These are phyloP conservation scores for Sorex fumeus DNA, from an alignment of 2,113 vertebrate species.

Conservation along the genomic window DNA sequence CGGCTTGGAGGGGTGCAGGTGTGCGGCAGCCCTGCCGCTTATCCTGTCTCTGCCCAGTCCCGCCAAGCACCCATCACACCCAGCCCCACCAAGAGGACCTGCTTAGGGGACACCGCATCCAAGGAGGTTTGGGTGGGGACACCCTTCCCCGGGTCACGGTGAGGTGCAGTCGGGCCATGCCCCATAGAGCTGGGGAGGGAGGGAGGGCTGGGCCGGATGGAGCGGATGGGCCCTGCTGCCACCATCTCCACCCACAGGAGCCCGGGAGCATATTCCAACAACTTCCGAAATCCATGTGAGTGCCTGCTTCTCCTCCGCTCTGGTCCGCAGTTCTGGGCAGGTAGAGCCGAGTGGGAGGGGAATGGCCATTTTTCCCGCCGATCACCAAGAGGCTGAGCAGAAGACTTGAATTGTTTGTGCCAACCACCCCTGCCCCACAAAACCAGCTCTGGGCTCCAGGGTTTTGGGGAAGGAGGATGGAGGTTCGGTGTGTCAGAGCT, in stretches of 20 bases:
- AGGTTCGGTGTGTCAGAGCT: not conserved
- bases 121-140: too few species aligned
- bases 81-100: not conserved
- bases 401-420: too few species aligned
- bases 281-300: constrained; percentile 58
- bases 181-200: not conserved
- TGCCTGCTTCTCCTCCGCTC: not conserved
- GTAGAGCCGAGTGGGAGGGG: too few species aligned
- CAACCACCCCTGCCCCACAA: not conserved
- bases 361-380: not conserved
- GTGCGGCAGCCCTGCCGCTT: not conserved
- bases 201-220: not conserved
- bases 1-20: too few species aligned
- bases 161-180: not conserved
- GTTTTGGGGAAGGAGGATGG: not conserved
- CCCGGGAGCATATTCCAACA: rapidly evolving
- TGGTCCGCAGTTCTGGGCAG: not conserved
- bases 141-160: not conserved
- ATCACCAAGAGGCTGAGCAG: not conserved
- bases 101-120: not conserved
- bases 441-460: not conserved
- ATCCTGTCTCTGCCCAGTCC: not conserved
- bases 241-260: not conserved
- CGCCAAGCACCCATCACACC: not conserved
- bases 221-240: not conserved